Percentiles rank a stretch among this genome's conserved stretches.
phyloP scores from a whole-genome alignment of 2,113 vertebrate species.

The Gymnorhina tibicen region DNA sequence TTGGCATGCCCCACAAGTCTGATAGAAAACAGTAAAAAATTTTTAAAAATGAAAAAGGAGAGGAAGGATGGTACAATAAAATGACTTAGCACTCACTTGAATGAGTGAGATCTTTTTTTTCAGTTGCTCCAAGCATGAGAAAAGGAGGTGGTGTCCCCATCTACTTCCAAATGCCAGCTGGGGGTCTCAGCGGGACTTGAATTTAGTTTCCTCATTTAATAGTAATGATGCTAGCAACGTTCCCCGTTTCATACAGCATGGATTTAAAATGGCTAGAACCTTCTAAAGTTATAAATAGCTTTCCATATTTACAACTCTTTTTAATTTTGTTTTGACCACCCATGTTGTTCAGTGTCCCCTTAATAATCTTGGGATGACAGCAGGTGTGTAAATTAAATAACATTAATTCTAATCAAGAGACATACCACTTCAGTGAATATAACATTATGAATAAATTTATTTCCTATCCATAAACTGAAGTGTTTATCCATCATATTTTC shows the following conservation, averaged over 20 bases:
- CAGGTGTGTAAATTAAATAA: background rate
- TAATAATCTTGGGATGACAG: background rate
- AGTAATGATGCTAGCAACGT: background rate
- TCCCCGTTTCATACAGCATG: background rate
- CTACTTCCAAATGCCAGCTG: background rate
- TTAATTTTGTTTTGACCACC: slow-evolving; percentile 6
- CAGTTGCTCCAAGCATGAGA: background rate
- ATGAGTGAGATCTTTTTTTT: background rate
- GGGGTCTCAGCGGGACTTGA: background rate
- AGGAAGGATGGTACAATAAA: accelerated
- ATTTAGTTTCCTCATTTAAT: background rate
- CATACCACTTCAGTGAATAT: background rate
- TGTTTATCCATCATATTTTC: slow-evolving; percentile 20
- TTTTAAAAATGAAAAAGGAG: background rate
- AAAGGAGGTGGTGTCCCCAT: background rate
- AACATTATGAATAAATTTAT: slow-evolving; percentile 1
- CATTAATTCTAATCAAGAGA: background rate
- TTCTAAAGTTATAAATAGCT: background rate
- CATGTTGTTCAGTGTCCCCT: background rate
- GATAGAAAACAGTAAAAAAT: background rate
- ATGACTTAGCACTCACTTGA: background rate
- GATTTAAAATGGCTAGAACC: background rate
- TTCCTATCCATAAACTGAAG: background rate
- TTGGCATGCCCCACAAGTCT: background rate
- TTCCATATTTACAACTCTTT: background rate